Conservation (phyloP, 2,888 invertebrate genomes). For the Lissocephala sabroskyi region DNA sequence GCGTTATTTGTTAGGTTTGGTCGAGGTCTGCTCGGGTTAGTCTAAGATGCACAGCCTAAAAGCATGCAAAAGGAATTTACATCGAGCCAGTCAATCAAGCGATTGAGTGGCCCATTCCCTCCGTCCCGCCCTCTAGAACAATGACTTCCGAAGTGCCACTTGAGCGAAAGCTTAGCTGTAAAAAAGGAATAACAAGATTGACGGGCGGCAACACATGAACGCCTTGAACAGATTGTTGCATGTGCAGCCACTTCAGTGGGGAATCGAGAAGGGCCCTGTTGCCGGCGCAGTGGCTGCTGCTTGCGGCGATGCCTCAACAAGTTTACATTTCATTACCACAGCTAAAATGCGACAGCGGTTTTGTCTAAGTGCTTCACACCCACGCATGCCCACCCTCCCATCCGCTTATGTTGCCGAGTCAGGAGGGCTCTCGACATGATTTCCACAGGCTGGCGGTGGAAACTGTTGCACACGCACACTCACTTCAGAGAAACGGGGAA, state of each 20-base stretch:
- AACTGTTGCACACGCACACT: constrained; percentile 5
- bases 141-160: too few species aligned
- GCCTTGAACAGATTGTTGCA: neutral
- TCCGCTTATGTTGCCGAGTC: neutral
- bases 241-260: neutral
- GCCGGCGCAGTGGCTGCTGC: neutral
- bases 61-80: constrained; percentile 31
- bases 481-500: too few species aligned
- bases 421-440: neutral
- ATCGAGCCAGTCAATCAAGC: too few species aligned
- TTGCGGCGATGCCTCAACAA: constrained; percentile 11
- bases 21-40: too few species aligned
- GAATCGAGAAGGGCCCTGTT: neutral
- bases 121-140: too few species aligned
- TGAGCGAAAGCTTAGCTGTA: too few species aligned
- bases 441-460: neutral
- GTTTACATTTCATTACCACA: constrained; percentile 38
- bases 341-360: constrained; percentile 22
- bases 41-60: constrained; percentile 16
- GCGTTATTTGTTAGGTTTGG: too few species aligned
- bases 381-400: neutral
- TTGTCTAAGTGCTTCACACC: constrained; percentile 14
- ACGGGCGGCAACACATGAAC: too few species aligned
- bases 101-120: too few species aligned
- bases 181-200: too few species aligned